Conservation (phyloP, 2,797 vertebrate genomes). For the Prionace glauca region DNA sequence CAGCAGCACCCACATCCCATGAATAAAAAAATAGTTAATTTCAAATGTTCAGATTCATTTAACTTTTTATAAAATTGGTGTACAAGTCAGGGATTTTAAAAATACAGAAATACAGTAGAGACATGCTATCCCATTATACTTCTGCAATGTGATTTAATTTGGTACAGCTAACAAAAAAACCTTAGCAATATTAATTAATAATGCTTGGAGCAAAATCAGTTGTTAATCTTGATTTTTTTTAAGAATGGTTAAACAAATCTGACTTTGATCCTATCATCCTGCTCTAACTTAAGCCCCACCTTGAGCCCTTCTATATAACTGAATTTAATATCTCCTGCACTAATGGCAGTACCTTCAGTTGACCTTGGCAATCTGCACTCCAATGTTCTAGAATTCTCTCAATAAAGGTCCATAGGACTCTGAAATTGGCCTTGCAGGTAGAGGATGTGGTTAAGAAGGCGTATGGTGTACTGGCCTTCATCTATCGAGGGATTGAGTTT, state of each 20-base stretch:
- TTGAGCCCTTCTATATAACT: neutral
- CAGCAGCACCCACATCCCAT: no score
- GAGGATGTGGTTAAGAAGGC: no score
- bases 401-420: neutral
- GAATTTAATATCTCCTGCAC: neutral
- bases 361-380: no score
- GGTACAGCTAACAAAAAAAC: neutral
- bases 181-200: neutral
- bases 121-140: neutral
- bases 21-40: neutral
- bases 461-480: no score
- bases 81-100: neutral
- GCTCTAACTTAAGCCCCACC: neutral
- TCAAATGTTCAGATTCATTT: neutral
- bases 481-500: no score
- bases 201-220: neutral
- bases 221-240: neutral
- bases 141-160: neutral
- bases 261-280: neutral
- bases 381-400: neutral
- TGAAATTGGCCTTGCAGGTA: no score
- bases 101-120: neutral
- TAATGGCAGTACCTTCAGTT: neutral
- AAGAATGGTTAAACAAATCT: neutral
- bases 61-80: neutral